Base-by-base conservation (phyloP, 2,113 vertebrate species). In the Dunckerocampus dactyliophorus region DNA sequence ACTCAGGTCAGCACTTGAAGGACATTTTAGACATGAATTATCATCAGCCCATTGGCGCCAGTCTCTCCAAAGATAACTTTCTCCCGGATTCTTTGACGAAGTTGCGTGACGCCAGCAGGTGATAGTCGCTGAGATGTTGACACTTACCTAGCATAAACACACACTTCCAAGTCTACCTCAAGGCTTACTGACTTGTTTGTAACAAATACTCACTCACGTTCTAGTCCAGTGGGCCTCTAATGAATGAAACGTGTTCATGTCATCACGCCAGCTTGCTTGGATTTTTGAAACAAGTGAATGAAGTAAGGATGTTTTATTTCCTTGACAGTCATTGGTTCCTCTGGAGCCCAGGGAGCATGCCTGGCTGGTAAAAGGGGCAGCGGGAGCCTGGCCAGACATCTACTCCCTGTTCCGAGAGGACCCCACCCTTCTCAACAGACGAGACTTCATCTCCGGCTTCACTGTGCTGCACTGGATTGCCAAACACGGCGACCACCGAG, bases 391-490 rank as follows among this genome's bases (percentile, higher is more conserved):
- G 96, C 60, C 88, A 0, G 87, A 76, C 14, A 88, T 93, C 70
- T 90, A 92, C 74, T 75, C 75, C 0, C 87, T 99, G 54, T 94
- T 99, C 69, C 73, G 88, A 70, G 89, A 95, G 8, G 93, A 98
- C 6, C 82, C 92, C 0, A 88, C 89, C 2, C 88, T 98, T 47
- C 93, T 93, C 47, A 75, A 91, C 76, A 91, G 80, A 69, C 89
- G 73, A 20, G 97, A 98, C 79, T 98, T 99, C 81, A 83, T 99
- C 71, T 94, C 94, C 0, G 96, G 97, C 19, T 99, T 92, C 81
- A 99, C 93, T 0, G 89, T 92, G 1, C 89, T 96, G 55, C 97
- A 99, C 88, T 99, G 97, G 97, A 92, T 96, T 49, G 94, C 95
- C 62, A 98, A 98, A 74, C 96, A 97, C 0, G 95, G 96, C 0